Base-by-base conservation (phyloP, 1,140 invertebrate genomes). In the Bacillus rossius region DNA sequence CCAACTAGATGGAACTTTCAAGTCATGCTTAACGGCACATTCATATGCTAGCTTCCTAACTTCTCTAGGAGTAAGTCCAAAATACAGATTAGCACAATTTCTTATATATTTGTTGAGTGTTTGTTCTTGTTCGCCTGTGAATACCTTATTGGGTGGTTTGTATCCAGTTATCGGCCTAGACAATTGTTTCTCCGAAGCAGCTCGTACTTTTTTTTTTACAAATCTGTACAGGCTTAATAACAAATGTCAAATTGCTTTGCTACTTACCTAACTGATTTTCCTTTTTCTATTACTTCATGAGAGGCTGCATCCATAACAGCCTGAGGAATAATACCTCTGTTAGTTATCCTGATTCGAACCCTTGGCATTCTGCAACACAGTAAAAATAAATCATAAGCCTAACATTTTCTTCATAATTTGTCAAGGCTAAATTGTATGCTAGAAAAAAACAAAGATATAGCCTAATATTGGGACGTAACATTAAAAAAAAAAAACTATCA, bases 1-100 rank as follows among this genome's bases (percentile, higher is more conserved):
- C 67, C 67, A 66, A 49, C 48, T 26, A 25, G 22, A 22, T 23
- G 64, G 59, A 43, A 45, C 26, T 14, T 25, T 57, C 2, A 58
- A 34, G 8, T 54, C 47, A 38, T 61, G 54, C 10, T 41, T 41
- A 20, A 61, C 48, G 5, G 54, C 58, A 57, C 25, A 60, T 41
- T 63, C 40, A 41, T 63, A 65, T 10, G 63, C 63, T n/a, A 61
- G 8, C 19, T 23, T 37, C 10, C 49, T 38, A 8, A 64, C 55
- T 14, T 70, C 68, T 60, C 55, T 66, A 47, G 62, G 49, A 34
- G 65, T 57, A 34, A 68, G 55, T 10, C 70, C 69, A 58, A 67
- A 71, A 61, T 64, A 70, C 40, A 69, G 62, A n/a, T 64, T 52
- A 8, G 66, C 61, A 55, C 2, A 34, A 37, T 29, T 2, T 49